Evolutionary conservation across 35 echinoderm and acorn worm species (phyloP).

Genomic region (Chiridota heheva): DNA sequence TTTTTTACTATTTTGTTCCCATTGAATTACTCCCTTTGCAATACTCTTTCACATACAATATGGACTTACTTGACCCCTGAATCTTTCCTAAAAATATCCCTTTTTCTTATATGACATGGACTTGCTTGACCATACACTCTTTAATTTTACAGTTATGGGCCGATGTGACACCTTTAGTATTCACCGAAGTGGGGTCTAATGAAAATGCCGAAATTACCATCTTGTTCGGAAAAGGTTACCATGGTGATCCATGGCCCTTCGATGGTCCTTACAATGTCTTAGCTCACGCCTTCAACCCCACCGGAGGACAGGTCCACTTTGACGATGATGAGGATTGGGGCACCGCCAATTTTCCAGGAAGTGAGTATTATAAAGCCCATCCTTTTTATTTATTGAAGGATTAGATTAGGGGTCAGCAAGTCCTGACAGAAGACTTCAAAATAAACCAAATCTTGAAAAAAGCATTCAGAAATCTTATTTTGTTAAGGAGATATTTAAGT

Average conservation of each 20-base stretch:
- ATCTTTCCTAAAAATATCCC: too few species aligned
- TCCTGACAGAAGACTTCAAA: background rate
- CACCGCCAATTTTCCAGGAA: constrained; percentile 2
- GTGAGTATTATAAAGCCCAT: background rate
- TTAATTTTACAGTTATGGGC: constrained; percentile 62
- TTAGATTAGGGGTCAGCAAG: background rate
- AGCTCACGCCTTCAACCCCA: constrained; percentile 62
- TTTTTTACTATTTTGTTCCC: too few species aligned
- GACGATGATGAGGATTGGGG: constrained; percentile 63
- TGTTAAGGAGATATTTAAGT: too few species aligned
- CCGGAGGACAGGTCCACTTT: constrained; percentile 50
- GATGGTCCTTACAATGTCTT: constrained; percentile 52
- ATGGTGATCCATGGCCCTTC: constrained; percentile 52
- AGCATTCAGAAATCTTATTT: too few species aligned
- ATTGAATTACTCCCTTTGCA: too few species aligned
- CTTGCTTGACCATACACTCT: too few species aligned
- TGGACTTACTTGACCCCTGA: too few species aligned
- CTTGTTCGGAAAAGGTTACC: constrained; percentile 27
- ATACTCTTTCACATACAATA: too few species aligned
- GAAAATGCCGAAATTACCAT: constrained; percentile 36
- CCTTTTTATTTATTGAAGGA: background rate
- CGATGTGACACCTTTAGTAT: constrained; percentile 43
- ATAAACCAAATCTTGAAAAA: too few species aligned
- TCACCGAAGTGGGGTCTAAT: constrained; percentile 24
- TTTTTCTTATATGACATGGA: too few species aligned